A percentile compares a stretch with the other conserved stretches of the same genome.
phyloP scores from a whole-genome alignment of 2,113 vertebrate species.

The Megaceryle maxima region DNA sequence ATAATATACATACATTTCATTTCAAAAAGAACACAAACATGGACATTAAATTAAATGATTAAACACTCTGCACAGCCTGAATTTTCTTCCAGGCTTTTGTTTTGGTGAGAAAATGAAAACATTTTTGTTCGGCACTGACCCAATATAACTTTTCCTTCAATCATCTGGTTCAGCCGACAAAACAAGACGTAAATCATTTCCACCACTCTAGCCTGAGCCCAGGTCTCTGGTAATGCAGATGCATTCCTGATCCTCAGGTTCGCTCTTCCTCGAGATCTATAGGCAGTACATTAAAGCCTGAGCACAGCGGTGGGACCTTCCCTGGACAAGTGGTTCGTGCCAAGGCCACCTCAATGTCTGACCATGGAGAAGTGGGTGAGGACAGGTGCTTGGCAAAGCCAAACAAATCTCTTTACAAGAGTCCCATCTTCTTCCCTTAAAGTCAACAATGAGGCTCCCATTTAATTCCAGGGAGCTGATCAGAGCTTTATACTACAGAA shows the following conservation, averaged over 20 bases:
- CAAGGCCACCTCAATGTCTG: not conserved
- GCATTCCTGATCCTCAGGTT: not conserved
- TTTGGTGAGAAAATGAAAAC: slow-evolving; percentile 40
- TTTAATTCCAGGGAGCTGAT: not conserved
- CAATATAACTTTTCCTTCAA: slow-evolving; percentile 13
- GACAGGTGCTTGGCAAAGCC: not conserved
- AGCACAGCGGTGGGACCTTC: not conserved
- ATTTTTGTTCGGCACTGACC: slow-evolving; percentile 12
- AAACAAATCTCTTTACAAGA: not conserved
- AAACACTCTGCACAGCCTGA: not conserved
- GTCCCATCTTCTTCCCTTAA: not conserved
- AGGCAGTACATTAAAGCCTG: not conserved
- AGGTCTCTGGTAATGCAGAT: not conserved
- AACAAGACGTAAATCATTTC: slow-evolving; percentile 15
- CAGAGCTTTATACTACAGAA: not conserved
- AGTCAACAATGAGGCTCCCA: rapidly evolving
- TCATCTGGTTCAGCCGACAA: not conserved
- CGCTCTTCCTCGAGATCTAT: not conserved
- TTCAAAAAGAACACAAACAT: not conserved
- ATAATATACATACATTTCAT: not conserved
- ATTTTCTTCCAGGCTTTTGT: slow-evolving; percentile 34
- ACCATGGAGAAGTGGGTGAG: not conserved
- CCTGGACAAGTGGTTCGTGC: not conserved
- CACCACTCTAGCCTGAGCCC: not conserved
- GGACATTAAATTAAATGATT: slow-evolving; percentile 8